Percentiles rank a stretch among this genome's conserved stretches.
These are phyloP conservation scores for Petrophora chlorosata DNA, from an alignment of 2,888 invertebrate species.

Conservation along the genomic window DNA sequence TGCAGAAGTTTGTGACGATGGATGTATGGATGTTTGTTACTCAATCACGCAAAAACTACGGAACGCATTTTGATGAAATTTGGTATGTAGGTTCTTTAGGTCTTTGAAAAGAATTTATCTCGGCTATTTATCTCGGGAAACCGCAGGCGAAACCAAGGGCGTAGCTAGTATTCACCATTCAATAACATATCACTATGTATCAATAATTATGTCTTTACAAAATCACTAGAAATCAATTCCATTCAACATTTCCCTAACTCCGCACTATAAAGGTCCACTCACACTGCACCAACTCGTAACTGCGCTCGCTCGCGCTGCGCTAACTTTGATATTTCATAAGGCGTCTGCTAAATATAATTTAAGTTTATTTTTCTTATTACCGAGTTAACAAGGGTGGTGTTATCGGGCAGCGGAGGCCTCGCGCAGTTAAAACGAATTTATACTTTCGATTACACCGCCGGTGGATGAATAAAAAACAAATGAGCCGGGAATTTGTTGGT, in stretches of 20 bases:
- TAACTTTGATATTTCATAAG: constrained; percentile 74
- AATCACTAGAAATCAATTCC: neutral
- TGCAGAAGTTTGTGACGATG: too few species aligned
- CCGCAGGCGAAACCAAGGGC: too few species aligned
- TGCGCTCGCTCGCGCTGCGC: constrained; percentile 32
- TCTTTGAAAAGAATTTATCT: too few species aligned
- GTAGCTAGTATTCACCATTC: too few species aligned
- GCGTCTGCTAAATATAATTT: constrained; percentile 64
- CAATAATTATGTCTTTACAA: neutral
- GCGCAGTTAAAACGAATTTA: constrained; percentile 79
- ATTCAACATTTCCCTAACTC: neutral
- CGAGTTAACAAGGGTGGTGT: constrained; percentile 71
- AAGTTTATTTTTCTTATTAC: constrained; percentile 81
- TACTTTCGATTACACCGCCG: constrained; percentile 79
- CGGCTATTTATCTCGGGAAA: too few species aligned
- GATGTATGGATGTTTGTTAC: too few species aligned
- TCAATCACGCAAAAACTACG: too few species aligned
- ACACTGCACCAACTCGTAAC: constrained; percentile 10
- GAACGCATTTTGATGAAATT: too few species aligned
- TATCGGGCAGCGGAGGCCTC: constrained; percentile 65
- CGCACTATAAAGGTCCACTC: neutral
- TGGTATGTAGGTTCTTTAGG: too few species aligned
- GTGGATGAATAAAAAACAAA: constrained; percentile 82
- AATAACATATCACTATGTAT: too few species aligned
- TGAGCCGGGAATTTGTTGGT: constrained; percentile 81